phyloP scores from a whole-genome alignment of 2,113 vertebrate species.

The Guaruba guarouba region DNA sequence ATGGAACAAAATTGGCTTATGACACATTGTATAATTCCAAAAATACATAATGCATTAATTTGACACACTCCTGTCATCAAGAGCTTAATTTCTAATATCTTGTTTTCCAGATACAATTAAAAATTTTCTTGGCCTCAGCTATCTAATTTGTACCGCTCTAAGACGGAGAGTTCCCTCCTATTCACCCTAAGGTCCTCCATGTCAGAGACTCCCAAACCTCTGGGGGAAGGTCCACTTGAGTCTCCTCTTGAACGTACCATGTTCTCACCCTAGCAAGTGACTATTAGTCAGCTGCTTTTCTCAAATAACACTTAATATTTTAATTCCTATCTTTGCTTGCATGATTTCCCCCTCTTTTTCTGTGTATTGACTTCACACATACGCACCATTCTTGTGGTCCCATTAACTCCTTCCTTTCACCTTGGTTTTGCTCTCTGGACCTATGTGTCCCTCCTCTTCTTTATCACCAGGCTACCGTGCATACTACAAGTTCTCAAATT shows the following conservation, averaged over 20 bases:
- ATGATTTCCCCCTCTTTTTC: neutral
- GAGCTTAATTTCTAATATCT: constrained; percentile 15
- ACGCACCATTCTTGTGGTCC: neutral
- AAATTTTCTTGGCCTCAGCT: neutral
- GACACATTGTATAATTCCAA: constrained; percentile 26
- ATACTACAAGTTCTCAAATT: neutral
- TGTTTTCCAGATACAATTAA: neutral
- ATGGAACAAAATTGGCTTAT: constrained; percentile 49
- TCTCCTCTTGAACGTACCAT: neutral
- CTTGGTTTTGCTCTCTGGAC: neutral
- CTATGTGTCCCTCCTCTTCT: neutral
- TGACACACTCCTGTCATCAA: constrained; percentile 23
- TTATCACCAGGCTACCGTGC: neutral
- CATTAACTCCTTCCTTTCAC: neutral
- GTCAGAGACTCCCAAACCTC: neutral
- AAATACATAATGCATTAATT: constrained; percentile 39
- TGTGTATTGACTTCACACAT: neutral
- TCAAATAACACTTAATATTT: neutral
- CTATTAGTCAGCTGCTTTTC: neutral
- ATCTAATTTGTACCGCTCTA: neutral
- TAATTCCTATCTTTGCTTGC: neutral
- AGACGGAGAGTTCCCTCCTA: neutral
- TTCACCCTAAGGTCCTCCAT: neutral
- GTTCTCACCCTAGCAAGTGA: neutral
- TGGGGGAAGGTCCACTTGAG: neutral